Evolutionary conservation across 2,888 invertebrate genomes (phyloP), one percentile per base, ranked within the genome.

Genomic region (Phymatocera aterrima): DNA sequence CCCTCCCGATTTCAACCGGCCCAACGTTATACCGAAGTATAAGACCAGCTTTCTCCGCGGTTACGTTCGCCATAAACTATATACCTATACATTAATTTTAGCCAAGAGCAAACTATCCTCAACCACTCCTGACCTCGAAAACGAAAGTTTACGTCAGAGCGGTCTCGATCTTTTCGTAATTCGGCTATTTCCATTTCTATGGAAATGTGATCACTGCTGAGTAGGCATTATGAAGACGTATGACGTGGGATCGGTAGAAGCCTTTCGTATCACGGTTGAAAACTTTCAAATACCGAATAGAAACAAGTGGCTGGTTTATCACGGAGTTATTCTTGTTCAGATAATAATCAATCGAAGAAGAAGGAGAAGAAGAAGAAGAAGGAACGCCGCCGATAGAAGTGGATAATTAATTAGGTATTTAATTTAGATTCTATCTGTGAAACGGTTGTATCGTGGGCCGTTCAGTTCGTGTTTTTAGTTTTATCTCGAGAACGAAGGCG

Each of bases 391-490:
- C 24, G 72, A 28, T 48, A 74, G 72, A 46, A 72, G 54, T 81
- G 83, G 79, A 79, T 83, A 86, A 87, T 87, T 87, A 87, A 87
- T 87, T 87, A 87, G 83, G 82, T 83, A 84, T 87, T 87, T 85
- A 87, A 87, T 87, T 87, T 85, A 85, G 86, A 87, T 87, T 83
- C 83, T 83, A 87, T 87, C 86, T 65, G 31, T 77, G 70, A 78
- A 77, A 78, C 68, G 74, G 79, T 80, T 80, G 70, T 51, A 79
- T 75, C 79, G 61, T 72, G 61, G 65, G 46, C 60, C 60, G 70
- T 61, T 46, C 48, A 31, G 79, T 61, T 64, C 65, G 77, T 68
- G 79, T 78, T 37, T 77, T 64, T 57, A 40, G 34, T 24, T 60
- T 72, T 60, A 60, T 75, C 75, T 75, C 60, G 10, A 24, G 8